These are phyloP conservation scores for Chymomyza costata DNA, from an alignment of 1,140 invertebrate species.

Conservation along the genomic window DNA sequence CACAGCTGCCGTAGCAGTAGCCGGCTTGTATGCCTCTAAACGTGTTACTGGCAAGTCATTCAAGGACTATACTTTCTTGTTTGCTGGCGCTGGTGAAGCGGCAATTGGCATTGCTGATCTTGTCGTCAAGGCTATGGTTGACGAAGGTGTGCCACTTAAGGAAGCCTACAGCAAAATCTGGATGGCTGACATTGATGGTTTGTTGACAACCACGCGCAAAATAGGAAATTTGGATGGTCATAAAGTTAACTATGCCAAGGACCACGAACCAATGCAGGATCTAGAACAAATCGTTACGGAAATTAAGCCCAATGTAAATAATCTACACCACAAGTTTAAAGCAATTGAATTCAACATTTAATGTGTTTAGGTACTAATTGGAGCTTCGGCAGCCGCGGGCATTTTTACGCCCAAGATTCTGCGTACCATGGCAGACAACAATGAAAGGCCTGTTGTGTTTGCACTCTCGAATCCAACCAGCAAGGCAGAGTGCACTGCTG, in stretches of 20 bases:
- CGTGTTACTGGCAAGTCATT: constrained; percentile 87
- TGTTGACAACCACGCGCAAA: constrained; percentile 84
- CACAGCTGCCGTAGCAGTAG: constrained; percentile 94
- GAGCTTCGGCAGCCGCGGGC: constrained; percentile 90
- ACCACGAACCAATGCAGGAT: constrained; percentile 84
- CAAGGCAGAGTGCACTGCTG: constrained; percentile 97
- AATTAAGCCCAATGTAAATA: constrained; percentile 82
- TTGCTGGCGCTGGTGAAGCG: constrained; percentile 94
- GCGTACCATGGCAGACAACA: constrained; percentile 89
- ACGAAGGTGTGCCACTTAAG: constrained; percentile 83
- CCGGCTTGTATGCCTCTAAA: constrained; percentile 89
- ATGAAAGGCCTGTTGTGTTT: constrained; percentile 93
- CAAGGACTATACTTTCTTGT: constrained; percentile 89
- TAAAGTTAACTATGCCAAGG: constrained; percentile 89
- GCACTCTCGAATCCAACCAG: constrained; percentile 97
- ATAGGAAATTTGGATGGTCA: constrained; percentile 85
- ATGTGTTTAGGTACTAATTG: constrained; percentile 74
- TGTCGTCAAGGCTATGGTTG: constrained; percentile 89
- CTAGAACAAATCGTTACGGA: constrained; percentile 87
- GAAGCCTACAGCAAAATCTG: constrained; percentile 90
- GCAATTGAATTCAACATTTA: neutral
- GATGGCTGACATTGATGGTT: constrained; percentile 91
- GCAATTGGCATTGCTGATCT: constrained; percentile 92
- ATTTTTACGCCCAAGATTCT: constrained; percentile 93
- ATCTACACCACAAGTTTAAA: neutral